Conservation (phyloP, 1,140 invertebrate genomes). For the Chionoecetes opilio region DNA sequence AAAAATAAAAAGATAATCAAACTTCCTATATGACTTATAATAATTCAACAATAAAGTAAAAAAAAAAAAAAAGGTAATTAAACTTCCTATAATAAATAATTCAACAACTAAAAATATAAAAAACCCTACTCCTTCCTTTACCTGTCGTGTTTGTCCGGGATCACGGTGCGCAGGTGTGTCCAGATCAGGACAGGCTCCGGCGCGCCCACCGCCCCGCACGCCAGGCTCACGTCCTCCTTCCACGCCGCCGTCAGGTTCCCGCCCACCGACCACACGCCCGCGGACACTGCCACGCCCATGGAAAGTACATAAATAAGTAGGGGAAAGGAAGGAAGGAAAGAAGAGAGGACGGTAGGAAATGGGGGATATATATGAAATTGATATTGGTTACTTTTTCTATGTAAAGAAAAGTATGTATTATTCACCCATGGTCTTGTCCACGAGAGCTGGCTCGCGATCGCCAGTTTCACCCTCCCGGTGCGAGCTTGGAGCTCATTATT, state of each 20-base stretch:
- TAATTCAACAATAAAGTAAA: too few species aligned
- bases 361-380: neutral
- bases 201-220: constrained; percentile 86
- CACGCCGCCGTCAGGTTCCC: constrained; percentile 85
- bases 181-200: constrained; percentile 82
- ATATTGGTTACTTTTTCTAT: too few species aligned
- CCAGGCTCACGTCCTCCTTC: constrained; percentile 86
- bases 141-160: constrained; percentile 54
- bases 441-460: too few species aligned
- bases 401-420: too few species aligned
- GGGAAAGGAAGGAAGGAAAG: neutral
- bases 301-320: neutral
- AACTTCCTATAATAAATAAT: too few species aligned
- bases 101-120: too few species aligned
- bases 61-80: too few species aligned
- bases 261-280: constrained; percentile 78
- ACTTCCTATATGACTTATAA: too few species aligned
- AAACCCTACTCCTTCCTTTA: neutral
- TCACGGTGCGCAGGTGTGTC: constrained; percentile 54
- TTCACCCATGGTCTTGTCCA: too few species aligned
- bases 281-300: constrained; percentile 54
- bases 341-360: neutral
- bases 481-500: too few species aligned
- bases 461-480: too few species aligned
- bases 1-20: too few species aligned